Evolutionary conservation across 2,797 vertebrate species (phyloP), one percentile per base, ranked within the genome.

Genomic region (Naso thynnoides): DNA sequence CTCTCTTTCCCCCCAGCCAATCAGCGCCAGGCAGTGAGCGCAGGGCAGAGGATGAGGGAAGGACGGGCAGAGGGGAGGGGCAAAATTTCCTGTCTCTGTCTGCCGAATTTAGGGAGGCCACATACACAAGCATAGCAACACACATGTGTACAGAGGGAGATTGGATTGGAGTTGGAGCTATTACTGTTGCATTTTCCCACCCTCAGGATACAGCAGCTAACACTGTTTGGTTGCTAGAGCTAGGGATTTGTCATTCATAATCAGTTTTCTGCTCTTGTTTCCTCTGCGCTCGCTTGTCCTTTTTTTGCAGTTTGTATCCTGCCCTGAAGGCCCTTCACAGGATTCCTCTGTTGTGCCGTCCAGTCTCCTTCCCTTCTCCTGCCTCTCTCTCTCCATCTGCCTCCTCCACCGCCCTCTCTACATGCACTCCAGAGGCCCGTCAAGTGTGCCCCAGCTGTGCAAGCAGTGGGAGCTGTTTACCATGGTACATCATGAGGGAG

Each of bases 1-100:
- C 86, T 86, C 18, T 58, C 87, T 90, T 87, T 82, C 64, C 70
- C 78, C 61, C 76, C 67, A 86, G 90, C 92, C 92, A 93, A 93
- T 94, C 91, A 86, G 81, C 42, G 7, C 3, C 38, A 24, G 70
- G 78, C 76, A 67, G 68, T 8, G 8, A 79, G 64, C 65, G 52
- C 70, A 50, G 79, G 54, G 75, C 78, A 79, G 86, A 86, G 83
- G 85, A 91, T 83, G 87, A 79, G 73, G 84, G 71, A 79, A 85
- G 78, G 84, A 86, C 69, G 56, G 74, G 48, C n/a, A 66, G 68
- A 67, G 68, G 57, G 76, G 79, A 75, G 69, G 57, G 73, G 54
- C 44, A 61, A 87, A 79, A 81, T 81, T 67, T 80, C 79, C 84
- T 78, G 74, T 83, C 47, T 70, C 58, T 66, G 73, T 71, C 70